phyloP scores from a whole-genome alignment of 2,888 invertebrate species.

The Nephrocerus scutellatus region DNA sequence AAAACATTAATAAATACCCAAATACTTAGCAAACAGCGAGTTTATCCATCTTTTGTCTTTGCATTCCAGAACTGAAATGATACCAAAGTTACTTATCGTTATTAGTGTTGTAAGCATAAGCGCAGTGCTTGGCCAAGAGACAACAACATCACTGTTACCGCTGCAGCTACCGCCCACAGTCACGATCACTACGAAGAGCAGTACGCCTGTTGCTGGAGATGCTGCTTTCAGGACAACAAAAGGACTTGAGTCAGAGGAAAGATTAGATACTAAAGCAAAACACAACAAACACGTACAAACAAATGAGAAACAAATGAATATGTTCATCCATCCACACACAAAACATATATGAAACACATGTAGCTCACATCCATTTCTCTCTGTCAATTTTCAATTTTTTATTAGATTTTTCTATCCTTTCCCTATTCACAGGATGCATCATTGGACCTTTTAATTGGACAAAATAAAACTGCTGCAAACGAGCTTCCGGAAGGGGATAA shows the following conservation, averaged over 20 bases:
- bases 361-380: no score
- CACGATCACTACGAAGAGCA: constrained; percentile 33
- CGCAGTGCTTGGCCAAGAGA: constrained; percentile 8
- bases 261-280: no score
- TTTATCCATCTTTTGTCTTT: not conserved
- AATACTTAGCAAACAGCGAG: not conserved
- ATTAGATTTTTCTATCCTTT: no score
- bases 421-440: no score
- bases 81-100: constrained; percentile 33
- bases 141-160: constrained; percentile 27
- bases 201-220: constrained; percentile 28
- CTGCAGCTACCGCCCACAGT: constrained; percentile 32
- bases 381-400: no score
- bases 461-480: no score
- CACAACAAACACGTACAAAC: not conserved
- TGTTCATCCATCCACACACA: no score
- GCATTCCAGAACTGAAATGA: constrained; percentile 34
- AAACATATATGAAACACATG: no score
- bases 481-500: no score
- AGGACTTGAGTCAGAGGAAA: constrained; percentile 1
- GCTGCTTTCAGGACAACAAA: not conserved
- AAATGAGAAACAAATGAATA: constrained; percentile 3
- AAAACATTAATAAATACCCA: no score
- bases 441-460: no score
- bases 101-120: constrained; percentile 26